Conservation (phyloP, 2,113 vertebrate species). For the Caloenas nicobarica region DNA sequence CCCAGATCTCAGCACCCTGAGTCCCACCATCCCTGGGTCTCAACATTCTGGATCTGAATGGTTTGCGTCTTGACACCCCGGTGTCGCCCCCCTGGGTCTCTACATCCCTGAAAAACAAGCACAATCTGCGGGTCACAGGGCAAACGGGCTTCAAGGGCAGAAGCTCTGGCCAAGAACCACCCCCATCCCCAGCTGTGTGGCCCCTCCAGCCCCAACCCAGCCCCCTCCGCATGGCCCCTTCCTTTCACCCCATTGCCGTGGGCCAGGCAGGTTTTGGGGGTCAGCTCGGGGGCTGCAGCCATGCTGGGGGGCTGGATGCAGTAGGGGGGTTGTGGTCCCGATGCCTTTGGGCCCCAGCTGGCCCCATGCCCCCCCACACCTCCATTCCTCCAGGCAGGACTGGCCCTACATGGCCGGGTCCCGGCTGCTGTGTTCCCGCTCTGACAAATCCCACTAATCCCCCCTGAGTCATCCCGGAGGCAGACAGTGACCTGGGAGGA, state of each 20-base stretch:
- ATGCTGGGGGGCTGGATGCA: background rate
- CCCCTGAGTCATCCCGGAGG: conserved; percentile 52
- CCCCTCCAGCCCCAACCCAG: background rate
- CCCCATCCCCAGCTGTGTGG: rapidly evolving
- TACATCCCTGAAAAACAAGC: background rate
- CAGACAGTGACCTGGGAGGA: conserved; percentile 47
- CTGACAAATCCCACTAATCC: conserved; percentile 55
- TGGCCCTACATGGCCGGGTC: background rate
- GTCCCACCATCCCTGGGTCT: background rate
- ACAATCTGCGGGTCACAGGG: background rate
- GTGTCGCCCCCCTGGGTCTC: background rate
- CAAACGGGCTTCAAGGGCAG: rapidly evolving
- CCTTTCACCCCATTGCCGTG: background rate
- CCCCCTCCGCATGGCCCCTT: background rate
- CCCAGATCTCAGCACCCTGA: background rate
- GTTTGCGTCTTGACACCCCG: background rate
- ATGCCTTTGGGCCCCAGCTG: background rate
- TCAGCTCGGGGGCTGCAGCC: background rate
- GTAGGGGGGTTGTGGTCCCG: rapidly evolving
- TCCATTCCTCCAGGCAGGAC: background rate
- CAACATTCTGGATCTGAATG: rapidly evolving
- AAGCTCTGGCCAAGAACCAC: background rate
- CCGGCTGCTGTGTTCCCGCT: background rate
- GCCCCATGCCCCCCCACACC: background rate
- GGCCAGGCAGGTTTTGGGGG: rapidly evolving